Percentiles rank a stretch among this genome's conserved stretches.
Evolutionary conservation across 2,113 vertebrate genomes (phyloP).

Genomic region (Xiphophorus maculatus): DNA sequence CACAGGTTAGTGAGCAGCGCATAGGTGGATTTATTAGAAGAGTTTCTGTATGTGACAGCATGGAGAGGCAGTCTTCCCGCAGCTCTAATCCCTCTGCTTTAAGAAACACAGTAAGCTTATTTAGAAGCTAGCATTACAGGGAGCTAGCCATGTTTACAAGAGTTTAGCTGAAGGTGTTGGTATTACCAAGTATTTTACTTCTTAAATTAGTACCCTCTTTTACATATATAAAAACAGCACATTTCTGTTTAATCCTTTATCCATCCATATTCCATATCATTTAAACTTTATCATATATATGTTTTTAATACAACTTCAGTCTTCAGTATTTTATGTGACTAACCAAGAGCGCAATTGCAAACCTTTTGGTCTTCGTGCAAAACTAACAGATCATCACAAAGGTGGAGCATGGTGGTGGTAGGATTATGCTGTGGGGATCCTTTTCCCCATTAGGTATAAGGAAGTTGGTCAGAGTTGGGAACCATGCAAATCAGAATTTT

Average conservation of each 20-base stretch:
- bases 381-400: slow-evolving; percentile 1
- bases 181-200: background rate
- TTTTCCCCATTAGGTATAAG: background rate
- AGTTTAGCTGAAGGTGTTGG: too few species aligned
- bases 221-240: too few species aligned
- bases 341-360: background rate
- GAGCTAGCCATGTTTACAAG: background rate
- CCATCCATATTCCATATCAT: background rate
- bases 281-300: background rate
- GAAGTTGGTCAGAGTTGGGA: too few species aligned
- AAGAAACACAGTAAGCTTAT: slow-evolving; percentile 60
- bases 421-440: background rate
- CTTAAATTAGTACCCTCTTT: background rate
- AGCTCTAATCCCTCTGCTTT: slow-evolving; percentile 62
- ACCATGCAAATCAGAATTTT: too few species aligned
- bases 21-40: fast-evolving
- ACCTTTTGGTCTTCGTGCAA: background rate
- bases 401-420: background rate
- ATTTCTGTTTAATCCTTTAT: background rate
- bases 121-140: slow-evolving; percentile 41
- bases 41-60: background rate
- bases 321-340: too few species aligned
- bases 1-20: slow-evolving; percentile 37
- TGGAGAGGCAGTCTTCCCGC: slow-evolving; percentile 11
- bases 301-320: too few species aligned